These are phyloP conservation scores for Aspidiotus destructor DNA, from an alignment of 2,888 invertebrate genomes.

Conservation along the genomic window DNA sequence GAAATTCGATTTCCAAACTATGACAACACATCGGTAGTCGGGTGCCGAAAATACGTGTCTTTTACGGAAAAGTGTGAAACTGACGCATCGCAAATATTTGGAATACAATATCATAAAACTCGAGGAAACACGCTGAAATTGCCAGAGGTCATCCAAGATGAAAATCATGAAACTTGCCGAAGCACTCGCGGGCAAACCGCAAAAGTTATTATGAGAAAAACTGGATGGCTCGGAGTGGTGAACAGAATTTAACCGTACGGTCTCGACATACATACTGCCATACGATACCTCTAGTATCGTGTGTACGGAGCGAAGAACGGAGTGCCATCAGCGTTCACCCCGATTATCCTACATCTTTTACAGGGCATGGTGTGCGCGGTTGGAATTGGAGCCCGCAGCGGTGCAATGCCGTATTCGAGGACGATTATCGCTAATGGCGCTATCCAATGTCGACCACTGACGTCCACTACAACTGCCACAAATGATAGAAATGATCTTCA, in stretches of 20 bases:
- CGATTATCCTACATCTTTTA: background rate
- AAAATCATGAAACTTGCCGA: conserved; percentile 28
- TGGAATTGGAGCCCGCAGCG: conserved; percentile 20
- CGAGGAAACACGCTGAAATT: conserved; percentile 18
- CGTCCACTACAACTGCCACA: background rate
- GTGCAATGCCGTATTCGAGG: conserved; percentile 25
- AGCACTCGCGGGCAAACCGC: conserved; percentile 16
- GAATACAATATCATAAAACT: conserved; percentile 20
- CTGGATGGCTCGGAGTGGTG: conserved; percentile 20
- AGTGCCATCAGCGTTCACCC: background rate
- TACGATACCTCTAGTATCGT: background rate
- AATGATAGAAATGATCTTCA: background rate
- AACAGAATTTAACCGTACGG: background rate
- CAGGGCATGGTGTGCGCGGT: background rate
- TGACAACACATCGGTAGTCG: no score
- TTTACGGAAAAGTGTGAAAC: no score
- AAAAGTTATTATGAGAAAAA: conserved; percentile 21
- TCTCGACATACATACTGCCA: background rate
- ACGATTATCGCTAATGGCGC: conserved; percentile 30
- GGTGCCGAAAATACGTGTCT: no score
- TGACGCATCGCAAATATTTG: conserved; percentile 5
- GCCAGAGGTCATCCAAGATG: conserved; percentile 18
- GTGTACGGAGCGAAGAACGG: background rate
- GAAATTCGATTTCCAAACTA: no score
- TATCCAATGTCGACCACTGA: conserved; percentile 16